Base-by-base conservation (phyloP, 2,888 invertebrate species). In the Antheraea yamamai region DNA sequence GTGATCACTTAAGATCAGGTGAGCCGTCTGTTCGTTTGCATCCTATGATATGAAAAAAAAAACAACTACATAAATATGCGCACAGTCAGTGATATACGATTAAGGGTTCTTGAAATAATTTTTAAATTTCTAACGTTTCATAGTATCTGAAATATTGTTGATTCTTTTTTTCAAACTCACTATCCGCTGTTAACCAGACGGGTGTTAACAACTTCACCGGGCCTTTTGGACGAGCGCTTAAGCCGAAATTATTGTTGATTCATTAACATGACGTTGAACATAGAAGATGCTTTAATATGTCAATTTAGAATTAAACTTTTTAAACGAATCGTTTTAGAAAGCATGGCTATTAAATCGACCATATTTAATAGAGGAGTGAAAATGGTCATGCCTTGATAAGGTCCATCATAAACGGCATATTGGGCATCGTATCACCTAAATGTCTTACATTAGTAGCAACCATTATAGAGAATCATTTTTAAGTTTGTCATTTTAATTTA, bases 321-420 rank as follows among this genome's bases (percentile, higher is more conserved):
- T 26, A 74, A 74, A 73, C 30, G 61, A 72, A 61, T 82, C 74
- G 80, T 79, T 82, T 84, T 83, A 83, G 86, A 87, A 87, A 84
- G 83, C 81, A 81, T 76, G 75, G 81, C 81, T 82, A 83, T 85
- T 84, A 84, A 83, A 79, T 79, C 80, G 81, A 79, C 77, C 76
- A 78, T 79, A 81, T 80, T 80, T 85, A 84, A 83, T 83, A 82
- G 76, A 20, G n/a, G 39, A 23, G 18, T 75, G 80, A 81, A 81
- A 81, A 80, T 79, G 76, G 78, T 78, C 76, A 74, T 78, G 77
- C 77, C 81, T 81, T 84, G 85, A 87, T 86, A 85, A 85, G 84
- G 86, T 87, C 81, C 84, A 84, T 85, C 86, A 84, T 82, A 86
- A 83, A 84, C 81, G 74, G 80, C 76, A 80, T 85, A 85, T 87